Evolutionary conservation across 1,140 invertebrate genomes (phyloP).

Genomic region (Scaptomyza graminum): DNA sequence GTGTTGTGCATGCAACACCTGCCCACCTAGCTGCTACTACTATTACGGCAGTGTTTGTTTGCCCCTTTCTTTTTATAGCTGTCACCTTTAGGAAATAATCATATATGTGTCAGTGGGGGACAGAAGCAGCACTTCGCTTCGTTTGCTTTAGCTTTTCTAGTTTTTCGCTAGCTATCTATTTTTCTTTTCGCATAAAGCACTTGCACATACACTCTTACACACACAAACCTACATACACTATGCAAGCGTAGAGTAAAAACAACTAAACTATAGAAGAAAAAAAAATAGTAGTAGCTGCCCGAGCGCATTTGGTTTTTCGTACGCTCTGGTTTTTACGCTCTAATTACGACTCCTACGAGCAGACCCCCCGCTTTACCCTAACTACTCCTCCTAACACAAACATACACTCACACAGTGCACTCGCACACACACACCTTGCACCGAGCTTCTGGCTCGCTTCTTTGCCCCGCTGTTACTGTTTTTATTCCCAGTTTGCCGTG

Average conservation of each 20-base stretch:
- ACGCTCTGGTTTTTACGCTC: slow-evolving; percentile 82
- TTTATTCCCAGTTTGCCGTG: slow-evolving; percentile 33
- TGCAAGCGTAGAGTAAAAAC: slow-evolving; percentile 49
- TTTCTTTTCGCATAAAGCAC: slow-evolving; percentile 76
- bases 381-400: slow-evolving; percentile 7
- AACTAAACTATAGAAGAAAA: slow-evolving; percentile 11
- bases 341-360: slow-evolving; percentile 76
- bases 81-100: slow-evolving; percentile 82
- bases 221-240: slow-evolving; percentile 47
- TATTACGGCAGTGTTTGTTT: slow-evolving; percentile 33
- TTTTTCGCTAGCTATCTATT: slow-evolving; percentile 78
- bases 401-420: neutral
- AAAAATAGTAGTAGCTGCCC: slow-evolving; percentile 74
- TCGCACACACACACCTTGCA: slow-evolving; percentile 4
- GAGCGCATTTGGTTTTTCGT: slow-evolving; percentile 79
- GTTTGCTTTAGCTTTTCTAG: slow-evolving; percentile 79
- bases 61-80: slow-evolving; percentile 75
- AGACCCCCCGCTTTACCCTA: slow-evolving; percentile 8
- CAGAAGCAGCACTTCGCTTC: slow-evolving; percentile 74
- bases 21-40: neutral
- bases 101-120: slow-evolving; percentile 78
- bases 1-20: neutral
- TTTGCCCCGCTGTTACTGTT: slow-evolving; percentile 33
- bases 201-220: slow-evolving; percentile 40
- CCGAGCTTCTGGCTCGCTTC: neutral